phyloP scores from a whole-genome alignment of 2,888 invertebrate genomes.

The Trimorus sp. region DNA sequence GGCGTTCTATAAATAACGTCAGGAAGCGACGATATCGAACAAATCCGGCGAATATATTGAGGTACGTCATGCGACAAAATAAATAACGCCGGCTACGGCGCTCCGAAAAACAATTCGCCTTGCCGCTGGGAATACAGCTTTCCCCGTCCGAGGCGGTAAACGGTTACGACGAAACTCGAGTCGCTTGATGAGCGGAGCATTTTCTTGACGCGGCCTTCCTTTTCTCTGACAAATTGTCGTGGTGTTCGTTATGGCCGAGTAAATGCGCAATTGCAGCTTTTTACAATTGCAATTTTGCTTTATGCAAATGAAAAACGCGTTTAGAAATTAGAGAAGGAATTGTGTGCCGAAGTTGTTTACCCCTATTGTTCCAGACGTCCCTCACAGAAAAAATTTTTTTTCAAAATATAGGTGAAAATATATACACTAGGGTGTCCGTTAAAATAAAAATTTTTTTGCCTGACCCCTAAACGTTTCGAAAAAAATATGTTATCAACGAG shows the following conservation, averaged over 20 bases:
- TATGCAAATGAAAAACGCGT: too few relatives aligned
- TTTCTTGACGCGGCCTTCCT: constrained; percentile 24
- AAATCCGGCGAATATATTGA: constrained; percentile 31
- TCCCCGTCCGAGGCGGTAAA: constrained; percentile 23
- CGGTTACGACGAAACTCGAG: constrained; percentile 29
- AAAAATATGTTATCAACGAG: too few relatives aligned
- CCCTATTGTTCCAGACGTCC: too few relatives aligned
- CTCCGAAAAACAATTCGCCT: constrained; percentile 41
- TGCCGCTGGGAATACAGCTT: constrained; percentile 32
- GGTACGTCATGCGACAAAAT: constrained; percentile 30
- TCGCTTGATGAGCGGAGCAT: constrained; percentile 22
- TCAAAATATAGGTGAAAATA: too few relatives aligned
- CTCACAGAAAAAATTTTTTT: too few relatives aligned
- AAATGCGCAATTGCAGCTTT: too few relatives aligned
- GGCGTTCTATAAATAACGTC: constrained; percentile 40
- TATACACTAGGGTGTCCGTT: too few relatives aligned
- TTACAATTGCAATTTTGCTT: too few relatives aligned
- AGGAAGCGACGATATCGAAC: constrained; percentile 28
- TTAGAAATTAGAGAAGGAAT: too few relatives aligned
- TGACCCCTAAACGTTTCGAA: too few relatives aligned
- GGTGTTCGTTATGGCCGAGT: constrained; percentile 4
- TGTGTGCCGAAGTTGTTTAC: too few relatives aligned
- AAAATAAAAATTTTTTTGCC: too few relatives aligned
- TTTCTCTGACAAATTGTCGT: neutral
- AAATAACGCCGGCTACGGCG: constrained; percentile 24